Conservation (phyloP, 2,888 invertebrate genomes). For the Chymomyza fuscimana region DNA sequence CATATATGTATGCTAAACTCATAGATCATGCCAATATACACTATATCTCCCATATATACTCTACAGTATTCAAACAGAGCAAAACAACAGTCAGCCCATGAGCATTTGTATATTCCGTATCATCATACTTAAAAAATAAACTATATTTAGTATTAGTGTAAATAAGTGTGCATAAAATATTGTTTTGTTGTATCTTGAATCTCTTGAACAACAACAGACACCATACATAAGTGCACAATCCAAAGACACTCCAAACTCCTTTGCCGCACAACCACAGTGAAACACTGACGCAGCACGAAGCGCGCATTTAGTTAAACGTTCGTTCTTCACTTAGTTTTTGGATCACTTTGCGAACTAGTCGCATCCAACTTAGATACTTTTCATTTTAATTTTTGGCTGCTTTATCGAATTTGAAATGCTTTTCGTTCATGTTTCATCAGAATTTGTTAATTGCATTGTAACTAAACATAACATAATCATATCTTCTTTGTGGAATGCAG, state of each 20-base stretch:
- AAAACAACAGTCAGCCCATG: background rate
- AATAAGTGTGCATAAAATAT: background rate
- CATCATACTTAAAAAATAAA: background rate
- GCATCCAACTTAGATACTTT: slow-evolving; percentile 33
- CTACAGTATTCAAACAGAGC: background rate
- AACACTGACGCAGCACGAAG: slow-evolving; percentile 1
- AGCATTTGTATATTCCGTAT: background rate
- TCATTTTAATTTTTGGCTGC: slow-evolving; percentile 12
- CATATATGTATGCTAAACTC: background rate
- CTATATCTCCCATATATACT: background rate
- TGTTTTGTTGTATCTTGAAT: background rate
- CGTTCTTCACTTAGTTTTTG: slow-evolving; percentile 28
- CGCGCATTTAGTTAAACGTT: slow-evolving; percentile 9
- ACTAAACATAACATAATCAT: slow-evolving; percentile 70
- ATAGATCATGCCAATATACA: background rate
- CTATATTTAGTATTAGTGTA: background rate
- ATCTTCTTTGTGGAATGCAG: slow-evolving; percentile 84
- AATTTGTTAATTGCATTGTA: slow-evolving; percentile 51
- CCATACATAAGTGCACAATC: background rate
- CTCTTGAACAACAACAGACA: background rate
- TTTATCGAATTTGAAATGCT: background rate
- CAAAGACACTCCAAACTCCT: background rate
- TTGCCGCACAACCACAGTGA: background rate
- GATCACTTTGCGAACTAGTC: slow-evolving; percentile 27
- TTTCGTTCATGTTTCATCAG: background rate